phyloP scores from a whole-genome alignment of 2,797 vertebrate genomes.

The Pithecia hirsuta region DNA sequence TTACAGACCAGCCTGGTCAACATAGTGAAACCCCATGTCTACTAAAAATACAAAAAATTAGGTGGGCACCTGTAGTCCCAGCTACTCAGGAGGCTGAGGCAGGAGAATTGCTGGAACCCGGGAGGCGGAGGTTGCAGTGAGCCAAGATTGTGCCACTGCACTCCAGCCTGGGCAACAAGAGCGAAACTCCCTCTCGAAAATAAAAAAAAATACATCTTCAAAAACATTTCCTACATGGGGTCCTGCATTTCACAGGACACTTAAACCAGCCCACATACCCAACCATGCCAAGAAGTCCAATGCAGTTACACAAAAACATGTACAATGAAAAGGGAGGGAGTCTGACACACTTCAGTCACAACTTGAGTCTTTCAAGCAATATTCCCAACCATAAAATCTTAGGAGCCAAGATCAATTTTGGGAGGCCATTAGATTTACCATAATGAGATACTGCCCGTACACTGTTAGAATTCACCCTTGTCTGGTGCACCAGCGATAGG shows the following conservation, averaged over 20 bases:
- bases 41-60: too few species aligned
- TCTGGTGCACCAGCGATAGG: accelerated
- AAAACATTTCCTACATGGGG: not conserved
- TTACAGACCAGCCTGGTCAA: too few species aligned
- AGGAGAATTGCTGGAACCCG: too few species aligned
- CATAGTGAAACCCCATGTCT: too few species aligned
- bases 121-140: too few species aligned
- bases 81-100: too few species aligned
- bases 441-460: not conserved
- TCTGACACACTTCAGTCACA: accelerated
- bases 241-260: not conserved
- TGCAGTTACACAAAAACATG: not conserved
- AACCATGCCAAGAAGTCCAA: not conserved
- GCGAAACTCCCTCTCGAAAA: too few species aligned
- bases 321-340: accelerated
- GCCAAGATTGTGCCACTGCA: too few species aligned
- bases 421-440: accelerated
- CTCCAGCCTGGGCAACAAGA: too few species aligned
- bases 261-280: accelerated
- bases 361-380: accelerated
- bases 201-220: not conserved
- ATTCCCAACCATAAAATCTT: accelerated
- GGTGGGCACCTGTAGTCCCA: too few species aligned
- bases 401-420: not conserved
- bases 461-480: not conserved